Evolutionary conservation across 2,888 invertebrate genomes (phyloP).

Genomic region (Lottia gigantea): DNA sequence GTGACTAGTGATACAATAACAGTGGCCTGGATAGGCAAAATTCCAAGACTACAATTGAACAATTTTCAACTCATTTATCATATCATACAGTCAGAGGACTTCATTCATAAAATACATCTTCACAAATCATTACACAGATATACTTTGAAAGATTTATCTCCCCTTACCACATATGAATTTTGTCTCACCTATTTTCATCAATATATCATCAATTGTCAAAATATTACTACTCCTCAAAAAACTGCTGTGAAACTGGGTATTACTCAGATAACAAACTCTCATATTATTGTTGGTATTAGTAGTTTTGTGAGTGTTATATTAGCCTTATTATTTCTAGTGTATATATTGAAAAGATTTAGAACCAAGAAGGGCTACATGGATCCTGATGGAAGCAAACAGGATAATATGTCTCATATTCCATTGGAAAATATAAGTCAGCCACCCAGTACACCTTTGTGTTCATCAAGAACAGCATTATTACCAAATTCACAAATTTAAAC

Average conservation of each 20-base stretch:
- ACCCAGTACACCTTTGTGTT: constrained; percentile 58
- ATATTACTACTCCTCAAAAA: constrained; percentile 43
- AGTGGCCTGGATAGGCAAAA: constrained; percentile 67
- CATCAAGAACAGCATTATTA: constrained; percentile 60
- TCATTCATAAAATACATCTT: constrained; percentile 34
- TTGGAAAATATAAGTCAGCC: constrained; percentile 66
- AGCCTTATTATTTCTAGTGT: constrained; percentile 64
- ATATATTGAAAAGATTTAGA: constrained; percentile 58
- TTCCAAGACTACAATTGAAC: constrained; percentile 44
- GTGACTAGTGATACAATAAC: constrained; percentile 66
- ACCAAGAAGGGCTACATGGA: constrained; percentile 65
- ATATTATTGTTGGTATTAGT: constrained; percentile 48
- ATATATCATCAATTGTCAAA: constrained; percentile 53
- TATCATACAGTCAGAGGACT: constrained; percentile 11
- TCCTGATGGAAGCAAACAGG: constrained; percentile 55
- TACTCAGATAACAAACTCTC: constrained; percentile 45
- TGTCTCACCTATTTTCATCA: constrained; percentile 66
- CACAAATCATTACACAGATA: constrained; percentile 61
- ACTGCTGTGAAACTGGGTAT: constrained; percentile 37
- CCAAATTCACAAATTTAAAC: constrained; percentile 37
- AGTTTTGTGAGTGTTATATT: constrained; percentile 50
- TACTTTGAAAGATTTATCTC: constrained; percentile 66
- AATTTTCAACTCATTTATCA: constrained; percentile 51
- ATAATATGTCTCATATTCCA: constrained; percentile 65
- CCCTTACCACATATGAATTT: constrained; percentile 68